Percentiles rank a stretch among this genome's conserved stretches.
phyloP scores from a whole-genome alignment of 2,888 invertebrate species.

The Hemithea aestivaria region DNA sequence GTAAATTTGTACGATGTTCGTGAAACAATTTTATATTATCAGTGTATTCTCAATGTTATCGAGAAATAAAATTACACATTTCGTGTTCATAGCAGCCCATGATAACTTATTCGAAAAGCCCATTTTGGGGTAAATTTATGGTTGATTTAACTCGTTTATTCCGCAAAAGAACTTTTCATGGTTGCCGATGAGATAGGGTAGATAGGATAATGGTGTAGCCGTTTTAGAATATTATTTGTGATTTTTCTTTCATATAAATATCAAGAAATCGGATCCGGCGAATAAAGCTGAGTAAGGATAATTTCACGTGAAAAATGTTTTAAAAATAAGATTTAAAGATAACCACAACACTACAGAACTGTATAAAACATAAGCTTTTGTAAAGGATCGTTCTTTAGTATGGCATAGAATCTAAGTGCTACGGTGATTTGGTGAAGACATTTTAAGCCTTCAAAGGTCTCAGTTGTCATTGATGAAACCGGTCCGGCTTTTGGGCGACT shows the following conservation, averaged over 20 bases:
- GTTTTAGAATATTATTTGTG: constrained; percentile 29
- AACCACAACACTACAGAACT: too few relatives aligned
- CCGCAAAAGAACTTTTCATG: constrained; percentile 50
- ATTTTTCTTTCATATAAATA: constrained; percentile 15
- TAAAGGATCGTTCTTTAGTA: too few relatives aligned
- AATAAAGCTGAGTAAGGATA: background rate
- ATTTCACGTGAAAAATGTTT: too few relatives aligned
- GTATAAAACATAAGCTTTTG: too few relatives aligned
- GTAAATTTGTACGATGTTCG: too few relatives aligned
- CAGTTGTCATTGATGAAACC: too few relatives aligned
- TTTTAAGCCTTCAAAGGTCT: too few relatives aligned
- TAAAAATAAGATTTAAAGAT: too few relatives aligned
- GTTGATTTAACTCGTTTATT: constrained; percentile 67
- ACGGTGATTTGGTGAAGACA: too few relatives aligned
- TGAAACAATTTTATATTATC: too few relatives aligned
- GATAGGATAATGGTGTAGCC: constrained; percentile 38
- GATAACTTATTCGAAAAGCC: constrained; percentile 67
- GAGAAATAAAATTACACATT: constrained; percentile 56
- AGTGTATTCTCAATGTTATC: constrained; percentile 51
- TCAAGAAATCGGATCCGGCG: background rate
- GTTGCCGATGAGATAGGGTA: constrained; percentile 42
- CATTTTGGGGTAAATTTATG: constrained; percentile 63
- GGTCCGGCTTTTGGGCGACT: too few relatives aligned
- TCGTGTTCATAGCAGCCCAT: constrained; percentile 59
- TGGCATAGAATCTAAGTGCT: too few relatives aligned